phyloP scores from a whole-genome alignment of 2,113 vertebrate genomes.

The Varanus komodoensis region DNA sequence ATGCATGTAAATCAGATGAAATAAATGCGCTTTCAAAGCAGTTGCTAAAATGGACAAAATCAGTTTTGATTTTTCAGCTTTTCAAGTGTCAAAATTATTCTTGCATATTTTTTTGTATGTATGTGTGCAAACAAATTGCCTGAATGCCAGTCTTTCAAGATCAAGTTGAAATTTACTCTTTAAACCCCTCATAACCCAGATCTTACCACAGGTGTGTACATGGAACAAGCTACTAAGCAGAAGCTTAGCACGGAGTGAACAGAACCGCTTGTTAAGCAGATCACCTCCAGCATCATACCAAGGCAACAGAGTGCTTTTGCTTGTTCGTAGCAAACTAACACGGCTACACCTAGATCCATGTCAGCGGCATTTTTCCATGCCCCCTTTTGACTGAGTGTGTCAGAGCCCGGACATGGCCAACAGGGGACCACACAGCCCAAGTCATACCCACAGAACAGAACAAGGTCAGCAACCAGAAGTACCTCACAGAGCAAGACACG shows the following conservation, averaged over 20 bases:
- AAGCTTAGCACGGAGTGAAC: background rate
- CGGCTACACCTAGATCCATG: no score
- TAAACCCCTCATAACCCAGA: slow-evolving; percentile 11
- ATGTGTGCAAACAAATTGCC: background rate
- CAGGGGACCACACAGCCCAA: no score
- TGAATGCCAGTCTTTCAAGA: slow-evolving; percentile 34
- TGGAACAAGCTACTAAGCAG: background rate
- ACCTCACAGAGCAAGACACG: no score
- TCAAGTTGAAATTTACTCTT: slow-evolving; percentile 15
- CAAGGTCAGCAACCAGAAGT: no score
- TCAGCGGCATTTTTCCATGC: background rate
- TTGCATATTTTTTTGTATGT: slow-evolving; percentile 1
- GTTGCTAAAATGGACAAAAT: slow-evolving; percentile 63
- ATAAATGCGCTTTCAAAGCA: slow-evolving; percentile 63
- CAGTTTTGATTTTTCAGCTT: slow-evolving; percentile 62
- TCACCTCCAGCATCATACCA: background rate
- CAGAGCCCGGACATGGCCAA: no score
- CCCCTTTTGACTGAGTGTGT: background rate
- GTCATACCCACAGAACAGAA: no score
- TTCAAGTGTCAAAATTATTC: background rate
- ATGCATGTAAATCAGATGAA: slow-evolving; percentile 68
- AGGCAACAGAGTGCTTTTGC: background rate
- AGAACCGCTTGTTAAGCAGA: background rate
- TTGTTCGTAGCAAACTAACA: background rate
- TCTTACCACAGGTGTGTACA: background rate